A percentile compares a stretch with the other conserved stretches of the same genome.
Evolutionary conservation across 2,888 invertebrate genomes (phyloP).

Genomic region (Geophilus truncorum): DNA sequence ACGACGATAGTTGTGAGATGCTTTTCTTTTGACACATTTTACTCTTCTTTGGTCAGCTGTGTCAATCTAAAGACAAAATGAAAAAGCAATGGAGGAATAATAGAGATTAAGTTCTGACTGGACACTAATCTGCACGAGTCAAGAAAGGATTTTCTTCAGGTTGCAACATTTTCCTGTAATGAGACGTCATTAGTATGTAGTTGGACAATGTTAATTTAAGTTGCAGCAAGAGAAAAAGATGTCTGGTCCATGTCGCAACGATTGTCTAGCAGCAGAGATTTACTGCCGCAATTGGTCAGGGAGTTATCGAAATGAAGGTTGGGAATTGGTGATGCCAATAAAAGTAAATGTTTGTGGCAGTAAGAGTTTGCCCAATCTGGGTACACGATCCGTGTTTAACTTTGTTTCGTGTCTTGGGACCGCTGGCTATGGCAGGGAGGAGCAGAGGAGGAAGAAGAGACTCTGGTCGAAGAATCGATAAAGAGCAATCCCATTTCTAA

Average conservation of each 20-base stretch:
- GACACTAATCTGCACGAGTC: no score
- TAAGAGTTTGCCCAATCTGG: neutral
- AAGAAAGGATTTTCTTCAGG: no score
- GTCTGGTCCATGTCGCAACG: neutral
- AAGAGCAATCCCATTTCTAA: conserved; percentile 8
- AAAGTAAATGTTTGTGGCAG: conserved; percentile 5
- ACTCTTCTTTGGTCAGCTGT: no score
- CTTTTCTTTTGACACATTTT: no score
- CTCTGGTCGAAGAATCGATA: neutral
- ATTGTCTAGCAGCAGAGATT: neutral
- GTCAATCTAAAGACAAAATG: no score
- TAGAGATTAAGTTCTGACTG: no score
- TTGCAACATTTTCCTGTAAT: no score
- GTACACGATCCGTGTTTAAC: conserved; percentile 5
- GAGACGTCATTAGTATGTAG: no score
- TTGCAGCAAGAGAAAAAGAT: no score
- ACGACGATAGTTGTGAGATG: no score
- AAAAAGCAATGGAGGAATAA: no score
- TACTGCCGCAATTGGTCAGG: neutral
- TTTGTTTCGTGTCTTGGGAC: conserved; percentile 4
- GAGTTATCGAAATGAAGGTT: neutral
- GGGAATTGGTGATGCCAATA: neutral
- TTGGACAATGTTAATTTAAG: no score
- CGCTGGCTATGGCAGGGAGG: neutral
- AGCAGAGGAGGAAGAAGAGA: neutral